phyloP scores from a whole-genome alignment of 2,888 invertebrate genomes.

The Labia minor region DNA sequence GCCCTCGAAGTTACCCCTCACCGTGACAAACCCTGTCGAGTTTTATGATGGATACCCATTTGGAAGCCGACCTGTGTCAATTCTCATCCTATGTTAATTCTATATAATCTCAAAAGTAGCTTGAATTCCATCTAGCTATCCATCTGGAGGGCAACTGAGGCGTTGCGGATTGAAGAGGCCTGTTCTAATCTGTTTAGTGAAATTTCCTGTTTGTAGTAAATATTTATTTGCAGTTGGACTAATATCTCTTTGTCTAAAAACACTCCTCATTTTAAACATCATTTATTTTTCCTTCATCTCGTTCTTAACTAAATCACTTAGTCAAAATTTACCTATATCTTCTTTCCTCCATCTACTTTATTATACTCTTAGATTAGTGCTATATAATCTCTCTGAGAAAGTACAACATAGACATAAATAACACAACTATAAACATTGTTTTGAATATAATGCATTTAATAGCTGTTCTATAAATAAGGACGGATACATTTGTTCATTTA shows the following conservation, averaged over 20 bases:
- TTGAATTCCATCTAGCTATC: background rate
- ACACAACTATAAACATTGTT: too few species aligned
- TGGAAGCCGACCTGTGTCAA: background rate
- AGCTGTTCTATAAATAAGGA: too few species aligned
- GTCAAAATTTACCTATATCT: too few species aligned
- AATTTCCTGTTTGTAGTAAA: constrained; percentile 3
- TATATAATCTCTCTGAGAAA: too few species aligned
- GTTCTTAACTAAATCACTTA: too few species aligned
- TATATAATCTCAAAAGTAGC: background rate
- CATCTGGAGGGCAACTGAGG: constrained; percentile 3
- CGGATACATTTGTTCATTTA: too few species aligned
- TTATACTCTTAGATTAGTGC: too few species aligned
- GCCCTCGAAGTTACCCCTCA: constrained; percentile 2
- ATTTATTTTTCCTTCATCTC: background rate
- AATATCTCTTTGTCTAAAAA: too few species aligned
- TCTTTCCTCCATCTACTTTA: too few species aligned
- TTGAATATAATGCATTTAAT: too few species aligned
- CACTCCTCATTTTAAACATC: background rate
- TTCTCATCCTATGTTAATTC: background rate
- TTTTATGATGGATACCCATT: constrained; percentile 4
- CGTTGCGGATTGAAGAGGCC: constrained; percentile 21
- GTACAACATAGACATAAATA: too few species aligned
- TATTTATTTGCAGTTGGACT: too few species aligned
- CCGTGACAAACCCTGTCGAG: constrained; percentile 2
- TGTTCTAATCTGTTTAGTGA: constrained; percentile 25